phyloP scores from a whole-genome alignment of 1,140 invertebrate species.

The Homalodisca vitripennis region DNA sequence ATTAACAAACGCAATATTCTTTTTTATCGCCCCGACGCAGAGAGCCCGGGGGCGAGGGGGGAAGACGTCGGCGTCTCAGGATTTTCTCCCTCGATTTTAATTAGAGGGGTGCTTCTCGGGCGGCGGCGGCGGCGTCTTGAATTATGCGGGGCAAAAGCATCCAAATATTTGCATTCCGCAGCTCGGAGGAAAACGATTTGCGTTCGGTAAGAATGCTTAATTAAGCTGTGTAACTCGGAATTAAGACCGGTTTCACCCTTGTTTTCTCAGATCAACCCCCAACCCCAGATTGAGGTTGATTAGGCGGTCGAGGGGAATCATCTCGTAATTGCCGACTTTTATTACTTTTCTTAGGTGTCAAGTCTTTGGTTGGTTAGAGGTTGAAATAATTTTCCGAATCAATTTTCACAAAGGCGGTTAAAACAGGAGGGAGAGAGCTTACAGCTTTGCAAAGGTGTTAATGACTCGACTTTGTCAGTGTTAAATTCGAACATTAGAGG shows the following conservation, averaged over 20 bases:
- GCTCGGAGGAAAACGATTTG: background rate
- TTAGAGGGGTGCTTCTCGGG: constrained; percentile 2
- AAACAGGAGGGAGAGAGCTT: too few species aligned
- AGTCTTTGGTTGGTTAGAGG: too few species aligned
- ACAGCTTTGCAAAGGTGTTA: too few species aligned
- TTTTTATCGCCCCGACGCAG: constrained; percentile 21
- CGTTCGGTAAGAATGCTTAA: constrained; percentile 9
- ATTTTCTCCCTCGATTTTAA: constrained; percentile 13
- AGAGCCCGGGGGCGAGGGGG: background rate
- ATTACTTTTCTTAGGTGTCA: too few species aligned
- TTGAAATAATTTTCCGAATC: too few species aligned
- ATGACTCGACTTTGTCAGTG: too few species aligned
- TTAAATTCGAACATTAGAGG: too few species aligned
- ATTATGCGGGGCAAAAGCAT: background rate
- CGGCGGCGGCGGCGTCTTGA: background rate
- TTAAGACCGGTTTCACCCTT: background rate
- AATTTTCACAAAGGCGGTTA: too few species aligned
- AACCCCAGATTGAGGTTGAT: background rate
- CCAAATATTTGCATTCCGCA: constrained; percentile 18
- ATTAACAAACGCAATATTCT: constrained; percentile 27
- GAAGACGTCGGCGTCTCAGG: background rate
- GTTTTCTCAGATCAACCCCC: background rate
- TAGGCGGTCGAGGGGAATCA: constrained; percentile 6
- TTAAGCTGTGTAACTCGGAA: constrained; percentile 15
- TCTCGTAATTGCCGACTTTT: too few species aligned